Conservation (phyloP, 1,140 invertebrate genomes). For the Cylas formicarius region DNA sequence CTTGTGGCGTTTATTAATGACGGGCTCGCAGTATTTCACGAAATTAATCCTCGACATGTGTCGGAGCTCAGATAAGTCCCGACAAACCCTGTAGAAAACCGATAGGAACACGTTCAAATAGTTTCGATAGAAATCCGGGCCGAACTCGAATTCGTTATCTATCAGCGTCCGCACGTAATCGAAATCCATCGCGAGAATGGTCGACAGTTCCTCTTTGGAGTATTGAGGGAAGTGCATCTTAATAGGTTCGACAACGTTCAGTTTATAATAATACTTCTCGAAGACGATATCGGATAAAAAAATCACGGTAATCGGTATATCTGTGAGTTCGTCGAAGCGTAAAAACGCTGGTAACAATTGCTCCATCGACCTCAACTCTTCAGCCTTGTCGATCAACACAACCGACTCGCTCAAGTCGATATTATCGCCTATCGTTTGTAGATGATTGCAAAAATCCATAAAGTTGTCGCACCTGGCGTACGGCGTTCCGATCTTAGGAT, state of each 20-base stretch:
- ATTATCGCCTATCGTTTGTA: constrained; percentile 43
- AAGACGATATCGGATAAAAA: constrained; percentile 70
- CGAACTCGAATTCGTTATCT: constrained; percentile 37
- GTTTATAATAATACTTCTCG: constrained; percentile 68
- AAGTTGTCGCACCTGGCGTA: constrained; percentile 61
- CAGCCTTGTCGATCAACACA: constrained; percentile 71
- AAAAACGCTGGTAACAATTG: constrained; percentile 65
- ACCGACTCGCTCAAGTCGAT: constrained; percentile 46
- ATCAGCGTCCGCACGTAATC: constrained; percentile 25
- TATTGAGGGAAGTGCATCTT: constrained; percentile 76
- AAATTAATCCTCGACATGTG: constrained; percentile 65
- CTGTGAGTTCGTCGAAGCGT: constrained; percentile 64
- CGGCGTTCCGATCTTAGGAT: constrained; percentile 35
- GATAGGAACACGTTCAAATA: constrained; percentile 74
- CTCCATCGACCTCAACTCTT: constrained; percentile 66
- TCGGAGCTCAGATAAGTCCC: constrained; percentile 72
- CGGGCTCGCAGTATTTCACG: constrained; percentile 66
- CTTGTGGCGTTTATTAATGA: constrained; percentile 50
- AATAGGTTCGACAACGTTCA: constrained; percentile 64
- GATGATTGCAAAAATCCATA: constrained; percentile 59
- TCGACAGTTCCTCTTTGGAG: constrained; percentile 64
- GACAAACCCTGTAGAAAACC: constrained; percentile 71
- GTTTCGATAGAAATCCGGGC: constrained; percentile 62
- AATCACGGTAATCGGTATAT: constrained; percentile 65
- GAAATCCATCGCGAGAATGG: constrained; percentile 57